These are phyloP conservation scores for Conistra vaccinii DNA, from an alignment of 2,888 invertebrate species.

Conservation along the genomic window DNA sequence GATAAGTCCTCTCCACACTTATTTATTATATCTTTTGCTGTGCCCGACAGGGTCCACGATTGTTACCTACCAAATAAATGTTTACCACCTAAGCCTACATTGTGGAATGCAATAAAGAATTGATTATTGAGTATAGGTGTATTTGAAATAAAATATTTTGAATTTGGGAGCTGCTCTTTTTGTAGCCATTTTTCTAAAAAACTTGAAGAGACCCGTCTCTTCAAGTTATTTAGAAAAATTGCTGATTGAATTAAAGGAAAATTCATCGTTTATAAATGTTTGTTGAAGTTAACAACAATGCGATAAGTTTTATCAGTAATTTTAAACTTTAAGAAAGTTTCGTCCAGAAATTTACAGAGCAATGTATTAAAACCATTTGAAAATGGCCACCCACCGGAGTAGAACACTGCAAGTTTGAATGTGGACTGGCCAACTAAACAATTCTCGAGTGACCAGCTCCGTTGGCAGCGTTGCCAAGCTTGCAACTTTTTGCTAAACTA, in stretches of 20 bases:
- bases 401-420: slow-evolving; percentile 68
- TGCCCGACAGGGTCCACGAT: too few species aligned
- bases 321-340: background rate
- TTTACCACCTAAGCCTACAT: too few species aligned
- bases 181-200: too few species aligned
- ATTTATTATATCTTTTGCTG: too few species aligned
- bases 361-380: slow-evolving; percentile 66
- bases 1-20: too few species aligned
- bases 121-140: too few species aligned
- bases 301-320: background rate
- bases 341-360: slow-evolving; percentile 42
- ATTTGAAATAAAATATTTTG: too few species aligned
- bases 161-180: background rate
- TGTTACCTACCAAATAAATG: too few species aligned
- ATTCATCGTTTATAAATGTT: too few species aligned
- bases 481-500: slow-evolving; percentile 73
- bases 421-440: slow-evolving; percentile 84
- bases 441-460: slow-evolving; percentile 83
- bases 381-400: slow-evolving; percentile 67
- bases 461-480: slow-evolving; percentile 83
- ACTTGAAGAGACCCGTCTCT: background rate
- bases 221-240: too few species aligned
- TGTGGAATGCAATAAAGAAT: too few species aligned
- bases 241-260: background rate
- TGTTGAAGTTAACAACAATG: background rate